Evolutionary conservation across 64 coral and sea anemone species (phyloP).

Genomic region (Porites australiensis): DNA sequence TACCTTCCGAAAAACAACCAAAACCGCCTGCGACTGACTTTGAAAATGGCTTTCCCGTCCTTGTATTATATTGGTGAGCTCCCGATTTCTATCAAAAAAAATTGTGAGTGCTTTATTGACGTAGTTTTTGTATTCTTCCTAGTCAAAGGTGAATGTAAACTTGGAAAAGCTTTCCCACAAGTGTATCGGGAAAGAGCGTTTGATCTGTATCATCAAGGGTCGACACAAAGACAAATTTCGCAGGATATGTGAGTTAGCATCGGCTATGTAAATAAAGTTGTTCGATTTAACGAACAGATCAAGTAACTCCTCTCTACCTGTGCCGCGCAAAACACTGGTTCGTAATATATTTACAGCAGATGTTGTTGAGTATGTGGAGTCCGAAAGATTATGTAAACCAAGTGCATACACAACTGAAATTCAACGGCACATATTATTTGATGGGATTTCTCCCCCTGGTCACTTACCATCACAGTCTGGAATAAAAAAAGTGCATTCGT

Average conservation of each 20-base stretch:
- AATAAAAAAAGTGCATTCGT: slow-evolving; percentile 51
- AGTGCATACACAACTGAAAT: slow-evolving; percentile 5
- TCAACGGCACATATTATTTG: too few relatives aligned
- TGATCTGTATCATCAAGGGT: slow-evolving; percentile 58
- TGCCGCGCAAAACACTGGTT: too few relatives aligned
- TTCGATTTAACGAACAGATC: not conserved
- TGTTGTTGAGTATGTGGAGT: slow-evolving; percentile 27
- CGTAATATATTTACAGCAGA: too few relatives aligned
- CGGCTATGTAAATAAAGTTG: slow-evolving; percentile 31
- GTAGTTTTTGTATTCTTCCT: not conserved
- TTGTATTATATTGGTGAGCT: too few relatives aligned
- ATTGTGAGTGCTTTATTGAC: not conserved
- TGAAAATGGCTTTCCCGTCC: too few relatives aligned
- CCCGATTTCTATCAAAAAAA: too few relatives aligned
- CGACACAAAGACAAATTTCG: too few relatives aligned
- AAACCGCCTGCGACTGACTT: too few relatives aligned
- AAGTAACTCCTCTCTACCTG: slow-evolving; percentile 7
- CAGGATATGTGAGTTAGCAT: too few relatives aligned
- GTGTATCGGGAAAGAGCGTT: slow-evolving; percentile 53
- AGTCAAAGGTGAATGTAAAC: slow-evolving; percentile 40
- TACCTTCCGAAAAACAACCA: too few relatives aligned
- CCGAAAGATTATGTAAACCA: slow-evolving; percentile 32
- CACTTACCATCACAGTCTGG: slow-evolving; percentile 35
- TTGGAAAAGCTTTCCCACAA: slow-evolving; percentile 6
- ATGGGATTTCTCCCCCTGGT: slow-evolving; percentile 19